Evolutionary conservation across 53 echinoderm and acorn worm genomes (phyloP), one percentile per base, ranked within the genome.

Genomic region (Paelopatides confundens): DNA sequence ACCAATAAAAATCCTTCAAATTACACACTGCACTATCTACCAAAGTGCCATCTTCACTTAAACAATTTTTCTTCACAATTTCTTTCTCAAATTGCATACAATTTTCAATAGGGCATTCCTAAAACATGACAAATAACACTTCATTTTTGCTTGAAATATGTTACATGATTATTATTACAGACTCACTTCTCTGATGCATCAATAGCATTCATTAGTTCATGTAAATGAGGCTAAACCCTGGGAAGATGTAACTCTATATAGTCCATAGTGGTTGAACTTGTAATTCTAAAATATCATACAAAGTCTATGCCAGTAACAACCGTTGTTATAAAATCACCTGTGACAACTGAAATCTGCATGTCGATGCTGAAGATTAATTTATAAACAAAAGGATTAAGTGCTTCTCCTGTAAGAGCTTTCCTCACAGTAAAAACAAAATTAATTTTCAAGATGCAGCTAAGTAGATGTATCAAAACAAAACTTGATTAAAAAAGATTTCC

Each of bases 301-400:
- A 5, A 2, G 58, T 58, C 6, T n/a, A 58, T 58, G 15, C 15
- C 58, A 58, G 24, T 21, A 58, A 58, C 58, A 23, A 43, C 58
- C 58, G 24, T 5, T 58, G 17, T 58, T 58, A 18, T 21, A 18
- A 58, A 58, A 58, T 58, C 58, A 58, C 24, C 58, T 58, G 58
- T 58, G 58, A 58, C 58, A 58, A 58, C 58, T 58, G 18, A 58
- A 58, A 58, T 58, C 21, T 58, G n/a, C 24, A 58, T 58, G 58
- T 58, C 24, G 58, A 21, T 58, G 58, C 58, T 21, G 21, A 15
- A 58, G 58, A 58, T 58, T 58, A 58, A 58, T 58, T 58, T 58
- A 58, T 58, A 58, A 58, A 58, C 58, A 58, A 58, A n/a, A 58
- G 58, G 24, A 58, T 58, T 58, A 58, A 58, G 58, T 58, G 58